Evolutionary conservation across 2,797 vertebrate genomes (phyloP).

Genomic region (Phataginus tricuspis): DNA sequence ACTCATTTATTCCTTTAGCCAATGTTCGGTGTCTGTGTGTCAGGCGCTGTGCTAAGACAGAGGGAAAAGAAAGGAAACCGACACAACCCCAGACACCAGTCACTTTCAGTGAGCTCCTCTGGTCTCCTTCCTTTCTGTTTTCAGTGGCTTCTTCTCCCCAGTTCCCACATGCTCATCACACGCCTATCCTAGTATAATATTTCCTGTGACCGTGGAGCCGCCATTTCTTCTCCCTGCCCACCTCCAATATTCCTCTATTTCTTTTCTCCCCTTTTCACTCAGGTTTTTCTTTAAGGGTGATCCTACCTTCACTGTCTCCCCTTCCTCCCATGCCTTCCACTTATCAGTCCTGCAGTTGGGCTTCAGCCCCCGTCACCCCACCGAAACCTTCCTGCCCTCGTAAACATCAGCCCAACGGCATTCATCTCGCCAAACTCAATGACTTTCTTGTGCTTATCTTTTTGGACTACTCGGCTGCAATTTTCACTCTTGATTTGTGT

Average conservation of each 20-base stretch:
- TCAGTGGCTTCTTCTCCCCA: background rate
- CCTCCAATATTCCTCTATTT: background rate
- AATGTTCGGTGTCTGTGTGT: background rate
- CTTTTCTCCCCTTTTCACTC: background rate
- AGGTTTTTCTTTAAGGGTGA: background rate
- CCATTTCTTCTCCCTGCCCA: background rate
- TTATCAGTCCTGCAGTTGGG: background rate
- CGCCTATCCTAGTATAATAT: background rate
- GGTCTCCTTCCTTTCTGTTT: background rate
- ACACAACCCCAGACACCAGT: background rate
- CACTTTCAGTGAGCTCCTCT: background rate
- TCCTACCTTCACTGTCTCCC: background rate
- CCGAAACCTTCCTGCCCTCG: background rate
- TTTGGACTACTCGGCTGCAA: background rate
- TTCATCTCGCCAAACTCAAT: background rate
- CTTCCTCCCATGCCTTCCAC: background rate
- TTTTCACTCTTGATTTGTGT: slow-evolving; percentile 19
- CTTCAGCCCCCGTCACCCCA: background rate
- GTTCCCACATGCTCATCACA: background rate
- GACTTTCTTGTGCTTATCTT: slow-evolving; percentile 6
- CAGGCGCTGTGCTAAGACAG: background rate
- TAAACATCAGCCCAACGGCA: background rate
- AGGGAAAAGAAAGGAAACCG: background rate
- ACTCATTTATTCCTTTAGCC: background rate
- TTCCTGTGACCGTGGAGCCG: background rate